A percentile compares a stretch with the other conserved stretches of the same genome.
phyloP scores from a whole-genome alignment of 2,113 vertebrate genomes.

The Laticauda laticaudata region DNA sequence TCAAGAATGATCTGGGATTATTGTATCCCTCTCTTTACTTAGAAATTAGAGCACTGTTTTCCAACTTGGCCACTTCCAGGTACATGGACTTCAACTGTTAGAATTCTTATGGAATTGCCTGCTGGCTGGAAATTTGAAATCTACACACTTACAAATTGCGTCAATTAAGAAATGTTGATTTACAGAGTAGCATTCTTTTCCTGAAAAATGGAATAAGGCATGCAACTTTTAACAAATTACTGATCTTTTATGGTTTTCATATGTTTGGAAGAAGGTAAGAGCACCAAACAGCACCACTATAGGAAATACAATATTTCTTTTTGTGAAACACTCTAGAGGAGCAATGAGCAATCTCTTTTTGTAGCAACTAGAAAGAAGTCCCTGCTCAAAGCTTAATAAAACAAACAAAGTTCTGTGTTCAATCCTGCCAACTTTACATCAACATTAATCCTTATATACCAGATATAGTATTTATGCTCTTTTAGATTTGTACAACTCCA shows the following conservation, averaged over 20 bases:
- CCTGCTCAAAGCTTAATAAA: background rate
- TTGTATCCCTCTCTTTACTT: background rate
- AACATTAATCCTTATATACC: background rate
- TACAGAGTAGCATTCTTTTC: background rate
- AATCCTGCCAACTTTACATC: background rate
- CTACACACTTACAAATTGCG: background rate
- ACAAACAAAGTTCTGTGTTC: background rate
- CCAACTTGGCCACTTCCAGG: background rate
- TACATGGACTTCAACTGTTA: background rate
- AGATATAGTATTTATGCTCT: background rate
- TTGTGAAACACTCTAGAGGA: background rate
- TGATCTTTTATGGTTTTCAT: background rate
- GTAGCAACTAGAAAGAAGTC: background rate
- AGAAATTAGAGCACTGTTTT: background rate
- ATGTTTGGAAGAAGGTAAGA: background rate
- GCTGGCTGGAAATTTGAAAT: background rate
- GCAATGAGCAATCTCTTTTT: background rate
- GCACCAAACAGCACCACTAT: background rate
- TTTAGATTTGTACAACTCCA: background rate
- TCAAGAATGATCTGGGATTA: background rate
- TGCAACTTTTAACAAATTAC: background rate
- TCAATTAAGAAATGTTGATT: background rate
- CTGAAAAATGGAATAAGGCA: background rate
- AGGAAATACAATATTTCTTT: background rate
- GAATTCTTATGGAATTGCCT: background rate